Percentiles rank a stretch among this genome's conserved stretches.
Conservation (phyloP, 1,140 invertebrate species). For the Argopecten irradians region DNA sequence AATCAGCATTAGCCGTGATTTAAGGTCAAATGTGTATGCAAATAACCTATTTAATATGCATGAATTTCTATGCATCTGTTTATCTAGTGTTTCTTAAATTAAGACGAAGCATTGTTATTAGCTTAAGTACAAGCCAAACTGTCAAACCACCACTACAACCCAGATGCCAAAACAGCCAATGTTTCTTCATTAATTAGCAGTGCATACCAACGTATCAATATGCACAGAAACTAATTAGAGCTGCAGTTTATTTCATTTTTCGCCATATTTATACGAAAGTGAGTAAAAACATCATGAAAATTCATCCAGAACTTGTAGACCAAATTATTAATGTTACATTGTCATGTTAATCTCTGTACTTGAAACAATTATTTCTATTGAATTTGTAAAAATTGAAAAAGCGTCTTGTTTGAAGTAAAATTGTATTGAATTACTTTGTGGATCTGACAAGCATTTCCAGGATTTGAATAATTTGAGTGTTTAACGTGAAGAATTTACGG, state of each 20-base stretch:
- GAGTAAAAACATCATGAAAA: slow-evolving; percentile 18
- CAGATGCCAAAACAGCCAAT: slow-evolving; percentile 13
- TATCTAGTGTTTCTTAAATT: slow-evolving; percentile 23
- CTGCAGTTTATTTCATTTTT: not conserved
- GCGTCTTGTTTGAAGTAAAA: slow-evolving; percentile 12
- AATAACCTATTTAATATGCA: slow-evolving; percentile 23
- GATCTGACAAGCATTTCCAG: slow-evolving; percentile 15
- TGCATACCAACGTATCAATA: slow-evolving; percentile 11
- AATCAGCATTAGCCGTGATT: slow-evolving; percentile 4
- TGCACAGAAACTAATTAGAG: not conserved
- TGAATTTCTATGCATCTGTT: slow-evolving; percentile 22
- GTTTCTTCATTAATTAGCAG: slow-evolving; percentile 11
- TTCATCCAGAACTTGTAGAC: not conserved
- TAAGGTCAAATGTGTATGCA: slow-evolving; percentile 22
- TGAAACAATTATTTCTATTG: slow-evolving; percentile 23
- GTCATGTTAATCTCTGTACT: slow-evolving; percentile 18
- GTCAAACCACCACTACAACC: not conserved
- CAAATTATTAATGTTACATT: slow-evolving; percentile 18
- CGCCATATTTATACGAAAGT: not conserved
- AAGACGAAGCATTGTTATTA: slow-evolving; percentile 17
- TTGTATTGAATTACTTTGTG: slow-evolving; percentile 23
- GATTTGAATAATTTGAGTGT: slow-evolving; percentile 10
- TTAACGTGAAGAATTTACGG: not conserved
- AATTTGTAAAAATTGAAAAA: slow-evolving; percentile 24
- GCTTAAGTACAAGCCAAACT: slow-evolving; percentile 12